Evolutionary conservation across 2,797 vertebrate genomes (phyloP), one percentile per base, ranked within the genome.

Genomic region (Menidia menidia): DNA sequence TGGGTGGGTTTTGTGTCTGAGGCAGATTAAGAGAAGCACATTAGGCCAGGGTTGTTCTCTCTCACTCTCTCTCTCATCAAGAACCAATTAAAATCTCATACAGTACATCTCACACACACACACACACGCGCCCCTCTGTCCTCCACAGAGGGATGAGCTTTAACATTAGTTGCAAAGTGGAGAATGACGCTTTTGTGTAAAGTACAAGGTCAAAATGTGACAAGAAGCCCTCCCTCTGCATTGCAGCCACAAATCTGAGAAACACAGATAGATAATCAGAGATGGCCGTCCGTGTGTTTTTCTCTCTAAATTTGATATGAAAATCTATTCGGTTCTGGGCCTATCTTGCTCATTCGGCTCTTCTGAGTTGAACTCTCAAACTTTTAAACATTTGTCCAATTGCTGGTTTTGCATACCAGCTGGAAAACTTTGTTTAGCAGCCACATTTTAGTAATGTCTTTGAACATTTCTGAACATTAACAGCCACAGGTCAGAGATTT

Each of bases 11-110:
- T 39, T 39, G 35, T 39, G 35, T 51, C 13, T 5, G 33, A 60
- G 51, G 25, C 25, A 42, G 30, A 59, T 68, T 64, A 42, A 48
- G 65, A 32, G 39, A 18, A 7, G 62, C 61, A 78, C 39, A 67
- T 70, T 33, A 57, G 11, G 14, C 50, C n/a, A 50, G 52, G 50
- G 67, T 80, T 61, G 56, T 76, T 76, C 63, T 71, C 35, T 84
- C 35, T 84, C 78, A 80, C 60, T 71, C 35, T 84, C 35, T 84
- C 78, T 77, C 60, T 84, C 77, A 74, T 75, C 68, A 80, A 63
- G 54, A 71, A 39, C 47, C 31, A 84, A 80, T 82, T 75, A 74
- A 35, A 81, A 45, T 51, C 31, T 60, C 18, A 64, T 32, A 64
- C 30, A 61, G 4, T 25, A 25, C 19, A 19, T 51, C 32, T 25